These are phyloP conservation scores for Cheilinus undulatus DNA, from an alignment of 2,113 vertebrate genomes.

Conservation along the genomic window DNA sequence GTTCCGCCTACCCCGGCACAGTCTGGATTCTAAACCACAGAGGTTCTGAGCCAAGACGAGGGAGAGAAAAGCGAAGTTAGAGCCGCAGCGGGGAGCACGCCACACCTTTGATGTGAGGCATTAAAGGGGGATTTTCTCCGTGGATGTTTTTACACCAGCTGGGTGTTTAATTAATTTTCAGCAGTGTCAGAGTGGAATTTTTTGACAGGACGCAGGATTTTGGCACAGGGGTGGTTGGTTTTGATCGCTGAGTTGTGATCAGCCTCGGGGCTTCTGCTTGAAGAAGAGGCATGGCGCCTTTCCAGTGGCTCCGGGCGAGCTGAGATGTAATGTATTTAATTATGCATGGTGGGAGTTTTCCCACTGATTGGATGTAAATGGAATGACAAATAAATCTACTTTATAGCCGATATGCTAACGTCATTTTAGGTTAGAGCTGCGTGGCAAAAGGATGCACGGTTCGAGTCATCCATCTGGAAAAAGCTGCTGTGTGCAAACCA, in stretches of 20 bases:
- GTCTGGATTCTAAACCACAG: constrained; percentile 31
- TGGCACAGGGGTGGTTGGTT: constrained; percentile 60
- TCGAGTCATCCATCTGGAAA: not conserved
- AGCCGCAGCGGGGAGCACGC: constrained; percentile 55
- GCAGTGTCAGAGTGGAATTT: constrained; percentile 67
- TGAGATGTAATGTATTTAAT: constrained; percentile 61
- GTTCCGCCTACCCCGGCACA: not conserved
- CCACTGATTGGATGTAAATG: constrained; percentile 32
- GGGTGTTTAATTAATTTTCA: constrained; percentile 77
- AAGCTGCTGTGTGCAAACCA: constrained; percentile 13
- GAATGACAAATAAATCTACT: constrained; percentile 39
- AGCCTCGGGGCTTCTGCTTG: constrained; percentile 58
- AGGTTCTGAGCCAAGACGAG: constrained; percentile 44
- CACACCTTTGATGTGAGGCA: constrained; percentile 65
- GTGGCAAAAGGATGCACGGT: constrained; percentile 1
- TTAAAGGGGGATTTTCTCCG: constrained; percentile 70
- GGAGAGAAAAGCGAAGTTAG: constrained; percentile 46
- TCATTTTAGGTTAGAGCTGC: constrained; percentile 13
- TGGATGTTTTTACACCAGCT: constrained; percentile 65
- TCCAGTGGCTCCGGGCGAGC: constrained; percentile 55
- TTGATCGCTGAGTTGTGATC: constrained; percentile 62
- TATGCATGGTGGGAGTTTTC: constrained; percentile 65
- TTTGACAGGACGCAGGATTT: constrained; percentile 69
- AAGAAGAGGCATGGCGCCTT: constrained; percentile 59
- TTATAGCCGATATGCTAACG: constrained; percentile 34